Evolutionary conservation across 2,888 invertebrate species (phyloP), one percentile per base, ranked within the genome.

Genomic region (Rhingia campestris): DNA sequence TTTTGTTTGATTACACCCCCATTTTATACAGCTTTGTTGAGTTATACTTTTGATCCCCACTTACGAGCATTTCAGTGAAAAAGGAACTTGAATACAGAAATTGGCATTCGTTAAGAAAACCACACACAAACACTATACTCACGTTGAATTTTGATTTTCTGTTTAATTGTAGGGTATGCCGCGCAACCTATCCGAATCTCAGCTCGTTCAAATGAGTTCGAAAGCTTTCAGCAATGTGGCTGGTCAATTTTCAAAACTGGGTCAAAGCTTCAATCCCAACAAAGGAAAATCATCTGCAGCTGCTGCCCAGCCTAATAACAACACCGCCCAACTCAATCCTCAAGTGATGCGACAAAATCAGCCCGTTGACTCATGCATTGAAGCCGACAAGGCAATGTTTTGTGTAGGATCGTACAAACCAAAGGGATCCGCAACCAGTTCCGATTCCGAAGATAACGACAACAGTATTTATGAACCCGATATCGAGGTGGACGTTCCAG

Each of bases 131-230:
- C 22, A 2, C 22, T 22, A 22, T 22, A 22, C 22, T 22, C 22
- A 22, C 22, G 1, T 22, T 22, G 22, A 22, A 22, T 2, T 22
- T 2, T 22, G 22, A 22, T 22, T 22, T 22, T 22, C 9, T 14
- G 33, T 7, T 14, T 10, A 33, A 51, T 49, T 58, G 5, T 63
- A 88, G 86, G 89, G 91, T n/a, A 91, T 91, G 89, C 91, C 96
- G 0, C 93, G 96, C 75, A 97, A 97, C 89, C 95, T 97, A 9
- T 96, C 97, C n/a, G 97, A 97, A 91, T 96, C 96, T n/a, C 97
- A 97, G 89, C 92, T 97, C 4, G 93, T 95, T 7, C 95, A 96
- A 37, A 92, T 97, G 54, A 97, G 97, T 88, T 95, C 96, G 6
- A 97, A 97, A 92, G 97, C 97, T 58, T 92, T 97, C 75, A 96